Base-by-base conservation (phyloP, 2,113 vertebrate genomes). In the Misgurnus anguillicaudatus region DNA sequence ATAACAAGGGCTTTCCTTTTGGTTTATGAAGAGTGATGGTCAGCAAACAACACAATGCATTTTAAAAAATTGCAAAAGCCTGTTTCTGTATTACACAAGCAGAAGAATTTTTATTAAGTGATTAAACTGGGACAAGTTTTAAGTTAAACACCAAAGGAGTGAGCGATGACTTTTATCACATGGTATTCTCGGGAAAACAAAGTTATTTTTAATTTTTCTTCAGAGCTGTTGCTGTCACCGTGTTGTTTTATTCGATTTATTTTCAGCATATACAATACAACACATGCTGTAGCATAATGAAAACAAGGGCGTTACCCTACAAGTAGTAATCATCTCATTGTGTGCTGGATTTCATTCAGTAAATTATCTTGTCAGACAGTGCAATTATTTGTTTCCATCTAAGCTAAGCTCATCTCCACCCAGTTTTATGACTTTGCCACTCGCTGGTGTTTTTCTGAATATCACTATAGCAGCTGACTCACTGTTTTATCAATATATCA, bases 351-450 rank as follows among this genome's bases (percentile, higher is more conserved):
- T 82, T 69, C 66, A n/a, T 79, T 64, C 84, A 81, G 39, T 80
- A 85, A 86, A 87, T 24, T 64, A 74, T 86, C 82, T 85, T 84
- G 81, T 88, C 88, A 84, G 80, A 79, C 76, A 57, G n/a, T 72
- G 53, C 83, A 87, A 87, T 85, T 73, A 90, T 88, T 87, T 83
- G 81, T 80, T 85, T 86, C 53, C 70, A 78, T 85, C 81, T 81
- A 75, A 79, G 75, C 69, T 69, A 51, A 73, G 57, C 57, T 55
- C 57, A 13, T 75, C 88, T 81, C 86, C 90, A 86, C 90, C 90
- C 83, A 61, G 24, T 45, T 75, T 71, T 51, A 62, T 83, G 72
- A 57, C 57, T 66, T 80, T 41, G 39, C 21, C 21, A 68, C 75
- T 79, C 58, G 48, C 68, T 66, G 61, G 24, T 53, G 45, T 60